Evolutionary conservation across 2,797 vertebrate species (phyloP).

Genomic region (Dendrocincla fuliginosa): DNA sequence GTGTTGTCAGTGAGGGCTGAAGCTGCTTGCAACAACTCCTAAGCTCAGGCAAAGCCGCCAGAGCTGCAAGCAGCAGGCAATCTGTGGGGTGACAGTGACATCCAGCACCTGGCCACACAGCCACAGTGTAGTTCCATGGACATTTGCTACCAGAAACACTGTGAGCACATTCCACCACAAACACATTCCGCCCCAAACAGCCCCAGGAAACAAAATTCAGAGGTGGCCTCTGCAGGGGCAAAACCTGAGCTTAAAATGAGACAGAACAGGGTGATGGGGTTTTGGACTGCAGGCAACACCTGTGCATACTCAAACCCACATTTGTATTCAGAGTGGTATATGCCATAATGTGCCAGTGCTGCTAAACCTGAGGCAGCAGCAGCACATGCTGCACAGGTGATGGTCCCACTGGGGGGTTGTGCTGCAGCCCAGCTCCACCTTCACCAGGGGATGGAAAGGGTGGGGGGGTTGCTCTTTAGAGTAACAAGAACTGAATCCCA

Average conservation of each 20-base stretch:
- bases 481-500: background rate
- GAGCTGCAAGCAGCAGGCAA: background rate
- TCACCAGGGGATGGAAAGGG: background rate
- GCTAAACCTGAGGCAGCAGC: background rate
- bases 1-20: accelerated
- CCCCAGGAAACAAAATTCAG: background rate
- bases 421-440: background rate
- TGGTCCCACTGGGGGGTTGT: background rate
- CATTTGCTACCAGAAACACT: background rate
- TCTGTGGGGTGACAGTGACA: background rate
- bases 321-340: background rate
- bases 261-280: accelerated
- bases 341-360: accelerated
- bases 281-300: background rate
- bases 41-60: background rate
- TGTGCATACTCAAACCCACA: background rate
- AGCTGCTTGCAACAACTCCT: background rate
- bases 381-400: background rate
- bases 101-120: background rate
- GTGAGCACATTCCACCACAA: background rate
- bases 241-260: background rate
- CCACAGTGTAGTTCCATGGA: background rate
- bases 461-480: background rate
- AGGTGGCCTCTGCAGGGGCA: background rate
- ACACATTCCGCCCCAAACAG: background rate